These are phyloP conservation scores for Triops longicaudatus DNA, from an alignment of 1,140 invertebrate genomes.

Conservation along the genomic window DNA sequence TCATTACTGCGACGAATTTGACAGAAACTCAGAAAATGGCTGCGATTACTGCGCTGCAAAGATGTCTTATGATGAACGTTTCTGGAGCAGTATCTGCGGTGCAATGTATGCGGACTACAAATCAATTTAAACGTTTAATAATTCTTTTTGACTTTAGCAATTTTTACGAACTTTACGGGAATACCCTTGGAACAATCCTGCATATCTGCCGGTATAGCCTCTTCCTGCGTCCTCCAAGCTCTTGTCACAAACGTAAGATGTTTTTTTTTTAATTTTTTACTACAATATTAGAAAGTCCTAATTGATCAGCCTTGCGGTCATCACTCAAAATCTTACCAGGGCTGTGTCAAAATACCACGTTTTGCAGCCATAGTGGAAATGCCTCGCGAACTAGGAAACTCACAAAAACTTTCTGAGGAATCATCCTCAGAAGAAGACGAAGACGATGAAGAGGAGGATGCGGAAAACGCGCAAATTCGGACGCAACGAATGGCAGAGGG, in stretches of 20 bases:
- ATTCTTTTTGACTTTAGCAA: not conserved
- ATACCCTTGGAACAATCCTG: not conserved
- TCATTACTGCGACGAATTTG: not conserved
- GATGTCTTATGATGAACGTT: not conserved
- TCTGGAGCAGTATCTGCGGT: not conserved
- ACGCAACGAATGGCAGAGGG: too few relatives aligned
- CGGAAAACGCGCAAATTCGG: too few relatives aligned
- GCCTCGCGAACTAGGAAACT: not conserved
- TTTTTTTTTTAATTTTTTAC: too few relatives aligned
- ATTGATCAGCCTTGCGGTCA: too few relatives aligned
- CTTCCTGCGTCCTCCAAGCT: not conserved
- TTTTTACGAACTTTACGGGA: not conserved
- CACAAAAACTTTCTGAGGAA: not conserved
- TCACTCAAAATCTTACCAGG: too few relatives aligned
- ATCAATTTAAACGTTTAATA: not conserved
- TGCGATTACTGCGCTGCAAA: not conserved
- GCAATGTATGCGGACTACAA: not conserved
- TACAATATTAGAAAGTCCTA: too few relatives aligned
- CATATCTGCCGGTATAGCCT: not conserved
- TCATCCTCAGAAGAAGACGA: not conserved
- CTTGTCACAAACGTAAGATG: not conserved
- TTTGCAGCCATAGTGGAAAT: not conserved
- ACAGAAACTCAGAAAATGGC: not conserved
- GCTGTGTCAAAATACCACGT: too few relatives aligned
- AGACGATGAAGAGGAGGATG: not conserved